phyloP scores from a whole-genome alignment of 2,113 vertebrate species.

The Meles meles region DNA sequence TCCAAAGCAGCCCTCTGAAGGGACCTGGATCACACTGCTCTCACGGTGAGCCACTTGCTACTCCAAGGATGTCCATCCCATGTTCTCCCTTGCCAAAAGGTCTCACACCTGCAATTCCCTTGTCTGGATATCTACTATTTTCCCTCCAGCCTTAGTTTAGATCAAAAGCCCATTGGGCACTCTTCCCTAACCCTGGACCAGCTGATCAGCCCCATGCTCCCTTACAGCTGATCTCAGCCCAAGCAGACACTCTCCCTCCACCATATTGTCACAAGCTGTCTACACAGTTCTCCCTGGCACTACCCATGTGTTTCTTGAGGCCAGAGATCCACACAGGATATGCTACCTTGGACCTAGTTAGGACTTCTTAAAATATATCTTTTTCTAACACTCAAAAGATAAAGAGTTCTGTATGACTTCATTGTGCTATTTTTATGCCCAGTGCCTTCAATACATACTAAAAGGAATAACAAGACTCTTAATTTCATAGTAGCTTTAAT shows the following conservation, averaged over 20 bases:
- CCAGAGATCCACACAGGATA: background rate
- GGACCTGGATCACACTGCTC: background rate
- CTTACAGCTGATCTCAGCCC: fast-evolving
- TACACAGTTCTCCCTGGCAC: background rate
- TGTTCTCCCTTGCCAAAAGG: background rate
- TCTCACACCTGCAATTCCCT: background rate
- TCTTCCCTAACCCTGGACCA: background rate
- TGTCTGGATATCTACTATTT: background rate
- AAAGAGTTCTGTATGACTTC: background rate
- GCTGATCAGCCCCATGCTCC: background rate
- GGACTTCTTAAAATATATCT: background rate
- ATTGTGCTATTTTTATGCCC: background rate
- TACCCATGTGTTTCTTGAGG: background rate
- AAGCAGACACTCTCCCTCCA: background rate
- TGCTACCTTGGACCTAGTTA: background rate
- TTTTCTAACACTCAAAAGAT: background rate
- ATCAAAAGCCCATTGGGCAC: background rate
- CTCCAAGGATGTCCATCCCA: background rate
- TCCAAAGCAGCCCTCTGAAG: background rate
- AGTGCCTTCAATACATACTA: background rate
- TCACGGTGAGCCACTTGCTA: background rate
- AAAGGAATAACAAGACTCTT: background rate
- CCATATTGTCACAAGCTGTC: background rate
- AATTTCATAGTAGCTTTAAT: background rate
- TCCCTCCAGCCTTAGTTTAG: background rate